A percentile compares a stretch with the other conserved stretches of the same genome.
phyloP scores from a whole-genome alignment of 2,888 invertebrate species.

The Eupithecia subfuscata region DNA sequence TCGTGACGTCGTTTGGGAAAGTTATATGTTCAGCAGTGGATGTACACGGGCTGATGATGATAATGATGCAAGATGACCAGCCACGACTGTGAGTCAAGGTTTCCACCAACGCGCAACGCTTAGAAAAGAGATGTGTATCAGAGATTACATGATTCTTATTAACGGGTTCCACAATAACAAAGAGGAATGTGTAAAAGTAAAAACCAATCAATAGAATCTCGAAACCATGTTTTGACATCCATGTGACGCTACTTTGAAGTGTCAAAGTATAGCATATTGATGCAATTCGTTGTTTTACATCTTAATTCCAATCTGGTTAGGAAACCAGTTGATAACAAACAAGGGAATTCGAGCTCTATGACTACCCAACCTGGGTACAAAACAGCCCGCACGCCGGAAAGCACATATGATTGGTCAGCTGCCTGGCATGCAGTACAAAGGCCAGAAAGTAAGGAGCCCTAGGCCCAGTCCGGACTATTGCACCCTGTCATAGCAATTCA shows the following conservation, averaged over 20 bases:
- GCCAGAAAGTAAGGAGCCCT: constrained; percentile 91
- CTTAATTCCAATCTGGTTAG: too few species aligned
- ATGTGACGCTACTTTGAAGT: neutral
- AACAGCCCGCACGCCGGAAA: constrained; percentile 95
- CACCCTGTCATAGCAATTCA: neutral
- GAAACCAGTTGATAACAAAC: neutral
- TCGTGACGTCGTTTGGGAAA: too few species aligned
- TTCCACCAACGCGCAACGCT: too few species aligned
- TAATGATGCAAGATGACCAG: too few species aligned
- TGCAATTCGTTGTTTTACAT: too few species aligned
- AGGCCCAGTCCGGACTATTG: constrained; percentile 85
- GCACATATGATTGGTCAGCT: constrained; percentile 92
- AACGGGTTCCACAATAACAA: too few species aligned
- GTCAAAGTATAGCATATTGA: too few species aligned
- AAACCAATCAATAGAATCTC: neutral
- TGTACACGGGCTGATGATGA: too few species aligned
- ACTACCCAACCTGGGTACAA: constrained; percentile 89
- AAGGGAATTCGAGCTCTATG: neutral
- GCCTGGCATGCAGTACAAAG: constrained; percentile 90
- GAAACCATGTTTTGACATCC: neutral
- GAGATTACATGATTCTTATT: too few species aligned
- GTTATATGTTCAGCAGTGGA: too few species aligned
- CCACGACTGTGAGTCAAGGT: too few species aligned
- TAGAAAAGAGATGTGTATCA: too few species aligned
- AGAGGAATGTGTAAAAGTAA: neutral